Evolutionary conservation across 2,113 vertebrate species (phyloP).

Genomic region (Nibea coibor): DNA sequence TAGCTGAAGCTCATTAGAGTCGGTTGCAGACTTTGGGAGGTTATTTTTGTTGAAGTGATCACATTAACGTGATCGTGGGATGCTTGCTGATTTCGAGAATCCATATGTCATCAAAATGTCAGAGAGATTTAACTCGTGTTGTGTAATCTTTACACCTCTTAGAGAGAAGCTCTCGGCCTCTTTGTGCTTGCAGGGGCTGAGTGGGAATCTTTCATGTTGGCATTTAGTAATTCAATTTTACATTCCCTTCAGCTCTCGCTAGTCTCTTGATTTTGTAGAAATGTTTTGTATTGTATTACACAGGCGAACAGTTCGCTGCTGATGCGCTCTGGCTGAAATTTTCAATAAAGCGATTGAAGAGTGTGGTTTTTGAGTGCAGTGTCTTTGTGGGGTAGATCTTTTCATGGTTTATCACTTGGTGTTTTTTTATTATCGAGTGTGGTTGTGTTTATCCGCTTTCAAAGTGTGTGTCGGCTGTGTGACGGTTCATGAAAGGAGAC

Average conservation of each 20-base stretch:
- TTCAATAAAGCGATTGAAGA: conserved; percentile 6
- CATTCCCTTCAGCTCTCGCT: not conserved
- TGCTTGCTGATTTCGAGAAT: conserved; percentile 2
- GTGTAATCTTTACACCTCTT: not conserved
- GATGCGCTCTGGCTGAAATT: not conserved
- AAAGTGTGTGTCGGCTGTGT: not conserved
- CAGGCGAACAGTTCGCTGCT: conserved; percentile 8
- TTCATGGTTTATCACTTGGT: conserved; percentile 7
- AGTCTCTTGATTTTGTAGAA: conserved; percentile 18
- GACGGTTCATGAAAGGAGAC: not conserved
- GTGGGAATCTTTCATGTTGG: conserved; percentile 15
- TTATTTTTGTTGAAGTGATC: conserved; percentile 14
- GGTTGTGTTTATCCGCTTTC: not conserved
- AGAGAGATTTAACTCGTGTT: conserved; percentile 3
- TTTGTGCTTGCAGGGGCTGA: not conserved
- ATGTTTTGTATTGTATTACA: conserved; percentile 30
- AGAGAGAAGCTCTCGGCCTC: not conserved
- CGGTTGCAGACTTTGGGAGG: not conserved
- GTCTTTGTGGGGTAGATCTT: conserved; percentile 1
- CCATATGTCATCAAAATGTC: conserved; percentile 17
- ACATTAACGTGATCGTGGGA: not conserved
- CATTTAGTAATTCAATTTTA: conserved; percentile 31
- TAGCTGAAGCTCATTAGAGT: conserved; percentile 32
- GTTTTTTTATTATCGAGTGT: not conserved
- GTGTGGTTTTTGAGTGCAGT: conserved; percentile 1